Evolutionary conservation across 1,140 invertebrate genomes (phyloP).

Genomic region (Trialeurodes vaporariorum): DNA sequence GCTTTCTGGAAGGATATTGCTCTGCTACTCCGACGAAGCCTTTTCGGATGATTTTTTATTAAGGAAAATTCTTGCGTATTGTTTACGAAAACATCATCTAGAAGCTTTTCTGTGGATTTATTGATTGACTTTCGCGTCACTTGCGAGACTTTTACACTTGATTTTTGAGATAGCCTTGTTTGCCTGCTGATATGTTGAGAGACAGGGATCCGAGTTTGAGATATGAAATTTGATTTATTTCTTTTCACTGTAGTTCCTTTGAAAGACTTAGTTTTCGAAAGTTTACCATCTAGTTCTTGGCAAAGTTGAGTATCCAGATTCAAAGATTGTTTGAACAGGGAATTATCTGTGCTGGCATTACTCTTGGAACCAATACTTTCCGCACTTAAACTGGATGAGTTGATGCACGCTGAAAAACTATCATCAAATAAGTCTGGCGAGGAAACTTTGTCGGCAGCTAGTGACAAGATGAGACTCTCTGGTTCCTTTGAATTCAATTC

Average conservation of each 20-base stretch:
- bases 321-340: conserved; percentile 14
- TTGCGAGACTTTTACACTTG: background rate
- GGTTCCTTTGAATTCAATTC: background rate
- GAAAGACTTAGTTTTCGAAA: background rate
- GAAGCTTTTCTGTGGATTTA: no score
- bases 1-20: no score
- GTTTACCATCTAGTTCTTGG: conserved; percentile 11
- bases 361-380: conserved; percentile 2
- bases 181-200: background rate
- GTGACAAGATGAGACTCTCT: no score
- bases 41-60: no score
- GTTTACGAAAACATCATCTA: no score
- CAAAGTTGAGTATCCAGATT: conserved; percentile 18
- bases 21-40: no score
- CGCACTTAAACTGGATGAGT: background rate
- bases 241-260: background rate
- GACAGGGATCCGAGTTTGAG: background rate
- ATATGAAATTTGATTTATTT: background rate
- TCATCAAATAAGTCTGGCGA: background rate
- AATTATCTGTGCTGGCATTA: conserved; percentile 2
- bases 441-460: background rate
- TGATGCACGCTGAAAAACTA: background rate
- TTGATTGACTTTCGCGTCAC: no score
- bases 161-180: background rate
- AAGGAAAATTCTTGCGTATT: no score